Evolutionary conservation across 2,888 invertebrate genomes (phyloP), one percentile per base, ranked within the genome.

Genomic region (Andrena haemorrhoa): DNA sequence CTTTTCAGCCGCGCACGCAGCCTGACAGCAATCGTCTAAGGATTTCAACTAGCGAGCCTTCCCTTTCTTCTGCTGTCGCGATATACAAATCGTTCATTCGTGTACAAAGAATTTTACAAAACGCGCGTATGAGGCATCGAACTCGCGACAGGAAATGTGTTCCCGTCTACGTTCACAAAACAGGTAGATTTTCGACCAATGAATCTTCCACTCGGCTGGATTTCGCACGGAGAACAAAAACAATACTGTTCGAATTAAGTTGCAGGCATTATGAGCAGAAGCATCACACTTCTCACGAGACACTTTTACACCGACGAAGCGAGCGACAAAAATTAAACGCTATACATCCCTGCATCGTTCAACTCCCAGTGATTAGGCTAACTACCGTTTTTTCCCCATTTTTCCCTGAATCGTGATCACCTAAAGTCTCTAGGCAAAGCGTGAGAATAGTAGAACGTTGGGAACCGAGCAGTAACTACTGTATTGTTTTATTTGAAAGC

Each of bases 81-180:
- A 85, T 88, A 85, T 86, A 86, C 82, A 86, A 86, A 79, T 87
- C 86, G 84, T 87, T 86, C 76, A 73, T 85, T 81, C 82, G 87
- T 91, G 89, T 88, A 91, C 89, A 91, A 91, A 87, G 82, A 75
- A 79, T 81, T 72, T 80, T 79, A 73, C 78, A 82, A 82, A 78
- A 82, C 53, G 61, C 60, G 26, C 8, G 26, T 4, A 56, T 12
- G 70, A 65, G 68, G 74, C 41, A 12, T 66, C 31, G 35, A 70
- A 69, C 47, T 73, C 66, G 61, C n/a, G 47, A 76, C 35, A n/a
- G 26, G 53, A 35, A 63, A 76, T 51, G 12, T 26, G 5, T 56
- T 31, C 0, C 5, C 23, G 56, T n/a, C 56, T 20, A 49, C 26
- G 65, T 35, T 70, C 26, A 47, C 26, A 49, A 8, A 64, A 12